Conservation (phyloP, 2,797 vertebrate genomes). For the Scolopax bukidnonensis region DNA sequence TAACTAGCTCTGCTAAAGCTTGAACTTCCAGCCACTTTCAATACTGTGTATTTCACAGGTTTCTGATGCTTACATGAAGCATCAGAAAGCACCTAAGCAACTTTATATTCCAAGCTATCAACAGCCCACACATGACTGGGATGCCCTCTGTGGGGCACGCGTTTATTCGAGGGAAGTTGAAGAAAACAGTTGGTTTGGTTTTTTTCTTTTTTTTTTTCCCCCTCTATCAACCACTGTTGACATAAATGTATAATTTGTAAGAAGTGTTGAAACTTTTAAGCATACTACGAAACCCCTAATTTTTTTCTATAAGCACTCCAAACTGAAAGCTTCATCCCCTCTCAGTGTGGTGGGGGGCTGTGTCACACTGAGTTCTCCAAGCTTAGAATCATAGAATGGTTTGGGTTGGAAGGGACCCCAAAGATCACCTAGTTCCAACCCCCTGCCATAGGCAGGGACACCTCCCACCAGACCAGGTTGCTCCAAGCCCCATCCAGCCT, state of each 20-base stretch:
- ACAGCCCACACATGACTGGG: rapidly evolving
- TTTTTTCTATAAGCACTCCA: not conserved
- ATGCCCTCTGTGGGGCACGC: not conserved
- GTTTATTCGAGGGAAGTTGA: not conserved
- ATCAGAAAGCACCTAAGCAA: no score
- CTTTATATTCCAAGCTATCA: not conserved
- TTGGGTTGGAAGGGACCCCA: no score
- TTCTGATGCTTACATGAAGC: not conserved
- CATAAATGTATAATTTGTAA: not conserved
- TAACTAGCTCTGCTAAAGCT: not conserved
- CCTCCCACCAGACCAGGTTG: no score
- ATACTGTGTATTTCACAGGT: not conserved
- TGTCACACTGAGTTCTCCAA: rapidly evolving
- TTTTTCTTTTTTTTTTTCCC: rapidly evolving
- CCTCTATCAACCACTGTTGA: not conserved
- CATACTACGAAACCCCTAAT: not conserved
- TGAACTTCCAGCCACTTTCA: not conserved
- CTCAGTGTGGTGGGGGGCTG: not conserved
- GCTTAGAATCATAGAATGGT: no score
- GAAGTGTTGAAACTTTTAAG: not conserved
- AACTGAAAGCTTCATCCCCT: not conserved
- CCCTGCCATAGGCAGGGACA: no score
- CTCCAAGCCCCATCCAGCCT: no score
- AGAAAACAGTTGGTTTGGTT: not conserved
- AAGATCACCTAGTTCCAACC: no score